Conservation (phyloP, 1,140 invertebrate species). For the Teleopsis dalmanni region DNA sequence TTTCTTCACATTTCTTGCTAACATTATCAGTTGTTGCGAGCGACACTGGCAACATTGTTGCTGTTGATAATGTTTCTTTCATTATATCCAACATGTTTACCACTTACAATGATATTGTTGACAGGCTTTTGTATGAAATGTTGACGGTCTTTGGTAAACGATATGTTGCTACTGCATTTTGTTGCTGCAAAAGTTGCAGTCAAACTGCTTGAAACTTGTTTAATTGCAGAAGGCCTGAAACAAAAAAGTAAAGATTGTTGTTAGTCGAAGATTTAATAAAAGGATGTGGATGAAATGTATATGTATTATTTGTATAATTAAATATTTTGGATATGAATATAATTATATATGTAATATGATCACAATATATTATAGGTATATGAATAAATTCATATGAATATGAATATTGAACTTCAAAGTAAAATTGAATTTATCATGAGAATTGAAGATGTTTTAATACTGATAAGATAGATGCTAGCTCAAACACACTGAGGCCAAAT, state of each 20-base stretch:
- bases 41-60: constrained; percentile 4
- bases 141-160: constrained; percentile 11
- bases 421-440: too few species aligned
- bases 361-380: too few species aligned
- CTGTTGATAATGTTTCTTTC: not conserved
- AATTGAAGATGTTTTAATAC: too few species aligned
- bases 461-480: too few species aligned
- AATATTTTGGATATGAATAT: too few species aligned
- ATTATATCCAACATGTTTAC: constrained; percentile 13
- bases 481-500: too few species aligned
- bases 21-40: constrained; percentile 5
- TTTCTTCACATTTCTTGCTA: constrained; percentile 1
- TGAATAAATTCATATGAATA: too few species aligned
- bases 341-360: too few species aligned
- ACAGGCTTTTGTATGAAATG: constrained; percentile 3
- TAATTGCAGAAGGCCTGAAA: constrained; percentile 7
- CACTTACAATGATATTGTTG: not conserved
- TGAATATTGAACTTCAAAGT: too few species aligned
- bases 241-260: not conserved
- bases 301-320: too few species aligned
- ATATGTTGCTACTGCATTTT: not conserved
- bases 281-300: not conserved
- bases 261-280: not conserved
- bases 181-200: not conserved
- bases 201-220: constrained; percentile 9